These are phyloP conservation scores for Nephrotoma appendiculata DNA, from an alignment of 2,888 invertebrate genomes.

Conservation along the genomic window DNA sequence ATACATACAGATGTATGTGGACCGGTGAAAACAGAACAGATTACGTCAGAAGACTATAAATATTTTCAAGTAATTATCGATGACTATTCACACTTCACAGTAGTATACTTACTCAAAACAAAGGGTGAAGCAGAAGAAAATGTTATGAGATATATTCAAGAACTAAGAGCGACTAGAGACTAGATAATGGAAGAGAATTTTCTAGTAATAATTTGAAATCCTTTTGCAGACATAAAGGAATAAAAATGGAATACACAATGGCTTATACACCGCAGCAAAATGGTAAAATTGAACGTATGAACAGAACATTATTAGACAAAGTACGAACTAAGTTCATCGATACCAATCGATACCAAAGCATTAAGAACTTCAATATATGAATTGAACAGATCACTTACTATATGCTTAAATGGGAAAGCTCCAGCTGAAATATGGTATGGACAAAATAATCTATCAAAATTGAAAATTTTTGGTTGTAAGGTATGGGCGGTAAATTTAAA, in stretches of 20 bases:
- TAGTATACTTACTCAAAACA: conserved; percentile 8
- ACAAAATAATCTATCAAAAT: too few species aligned
- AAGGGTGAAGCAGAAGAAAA: conserved; percentile 12
- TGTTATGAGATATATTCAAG: conserved; percentile 8
- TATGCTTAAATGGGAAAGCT: neutral
- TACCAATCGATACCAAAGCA: conserved; percentile 8
- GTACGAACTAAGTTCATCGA: conserved; percentile 9
- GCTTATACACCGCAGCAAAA: conserved; percentile 6
- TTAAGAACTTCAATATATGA: neutral
- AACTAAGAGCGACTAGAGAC: conserved; percentile 10
- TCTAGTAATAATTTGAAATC: neutral
- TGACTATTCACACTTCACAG: too few species aligned
- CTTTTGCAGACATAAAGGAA: neutral
- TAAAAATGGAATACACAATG: conserved; percentile 7
- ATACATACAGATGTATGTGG: conserved; percentile 4
- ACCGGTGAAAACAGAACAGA: conserved; percentile 8
- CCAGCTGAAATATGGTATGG: conserved; percentile 12
- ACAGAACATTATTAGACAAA: conserved; percentile 8
- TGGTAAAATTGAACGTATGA: conserved; percentile 5
- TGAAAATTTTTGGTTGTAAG: too few species aligned
- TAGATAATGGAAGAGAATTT: conserved; percentile 5
- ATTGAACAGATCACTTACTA: neutral
- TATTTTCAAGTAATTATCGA: too few species aligned
- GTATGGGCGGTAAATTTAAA: too few species aligned
- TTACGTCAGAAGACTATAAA: conserved; percentile 8